phyloP scores from a whole-genome alignment of 2,888 invertebrate genomes.

The Capitulum mitella region DNA sequence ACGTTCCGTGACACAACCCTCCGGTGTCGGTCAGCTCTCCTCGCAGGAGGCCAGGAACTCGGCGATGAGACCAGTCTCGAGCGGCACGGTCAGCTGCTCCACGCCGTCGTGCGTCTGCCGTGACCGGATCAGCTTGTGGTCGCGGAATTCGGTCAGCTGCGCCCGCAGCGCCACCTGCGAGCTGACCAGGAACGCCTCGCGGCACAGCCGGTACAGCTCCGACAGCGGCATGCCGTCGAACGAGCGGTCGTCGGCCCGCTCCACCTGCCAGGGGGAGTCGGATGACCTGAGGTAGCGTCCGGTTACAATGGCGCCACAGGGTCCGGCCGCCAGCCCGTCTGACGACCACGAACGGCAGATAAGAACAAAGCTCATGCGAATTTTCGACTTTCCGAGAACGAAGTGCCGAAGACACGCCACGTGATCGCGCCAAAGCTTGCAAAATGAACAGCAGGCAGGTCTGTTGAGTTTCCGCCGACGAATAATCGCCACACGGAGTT shows the following conservation, averaged over 20 bases:
- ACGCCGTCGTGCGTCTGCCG: conserved; percentile 72
- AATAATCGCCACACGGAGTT: too few species aligned
- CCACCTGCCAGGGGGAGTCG: background rate
- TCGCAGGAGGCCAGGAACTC: conserved; percentile 59
- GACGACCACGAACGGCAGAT: too few species aligned
- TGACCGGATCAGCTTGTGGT: conserved; percentile 81
- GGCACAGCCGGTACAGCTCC: conserved; percentile 72
- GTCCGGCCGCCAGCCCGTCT: too few species aligned
- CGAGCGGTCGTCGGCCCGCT: background rate
- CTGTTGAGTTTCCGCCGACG: too few species aligned
- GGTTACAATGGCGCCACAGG: too few species aligned
- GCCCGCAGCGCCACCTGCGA: conserved; percentile 83
- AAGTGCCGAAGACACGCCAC: too few species aligned
- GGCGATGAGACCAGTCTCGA: conserved; percentile 62
- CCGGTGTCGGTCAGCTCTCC: conserved; percentile 43
- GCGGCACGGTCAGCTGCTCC: conserved; percentile 71
- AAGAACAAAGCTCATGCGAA: too few species aligned
- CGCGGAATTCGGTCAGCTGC: conserved; percentile 88
- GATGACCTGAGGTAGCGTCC: too few species aligned
- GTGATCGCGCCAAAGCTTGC: too few species aligned
- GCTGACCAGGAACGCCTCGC: conserved; percentile 85
- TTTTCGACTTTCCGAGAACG: too few species aligned
- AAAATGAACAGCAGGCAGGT: too few species aligned
- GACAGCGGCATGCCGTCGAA: conserved; percentile 73
- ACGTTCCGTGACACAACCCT: too few species aligned